phyloP scores from a whole-genome alignment of 2,113 vertebrate species.

The Pedionomus torquatus region DNA sequence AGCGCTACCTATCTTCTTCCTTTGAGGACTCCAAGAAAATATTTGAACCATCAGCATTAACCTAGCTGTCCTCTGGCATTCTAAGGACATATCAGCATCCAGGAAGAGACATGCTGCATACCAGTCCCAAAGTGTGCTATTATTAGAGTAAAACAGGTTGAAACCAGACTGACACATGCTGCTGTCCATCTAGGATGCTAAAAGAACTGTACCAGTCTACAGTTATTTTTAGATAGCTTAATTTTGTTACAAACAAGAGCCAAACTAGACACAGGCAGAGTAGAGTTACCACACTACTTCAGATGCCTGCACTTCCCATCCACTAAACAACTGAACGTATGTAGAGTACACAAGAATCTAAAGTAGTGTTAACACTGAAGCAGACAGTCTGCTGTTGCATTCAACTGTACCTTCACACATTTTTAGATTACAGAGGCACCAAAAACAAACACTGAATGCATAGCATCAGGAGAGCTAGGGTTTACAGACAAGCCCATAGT shows the following conservation, averaged over 20 bases:
- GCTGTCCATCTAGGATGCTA: not conserved
- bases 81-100: not conserved
- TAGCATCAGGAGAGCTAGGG: not conserved
- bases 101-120: not conserved
- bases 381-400: not conserved
- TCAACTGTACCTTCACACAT: not conserved
- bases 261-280: not conserved
- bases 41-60: not conserved
- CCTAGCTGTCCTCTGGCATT: not conserved
- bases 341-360: not conserved
- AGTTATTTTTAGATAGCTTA: not conserved
- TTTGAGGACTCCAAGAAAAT: not conserved
- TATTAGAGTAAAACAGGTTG: not conserved
- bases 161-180: not conserved
- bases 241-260: not conserved
- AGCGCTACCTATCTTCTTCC: not conserved
- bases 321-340: not conserved
- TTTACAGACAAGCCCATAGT: not conserved
- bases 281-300: not conserved
- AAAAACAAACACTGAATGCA: not conserved
- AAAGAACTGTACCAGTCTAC: not conserved
- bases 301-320: not conserved
- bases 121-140: not conserved
- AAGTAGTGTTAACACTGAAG: not conserved
- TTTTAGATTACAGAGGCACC: not conserved